These are phyloP conservation scores for Coryphaenoides rupestris DNA, from an alignment of 2,113 vertebrate genomes.

Conservation along the genomic window DNA sequence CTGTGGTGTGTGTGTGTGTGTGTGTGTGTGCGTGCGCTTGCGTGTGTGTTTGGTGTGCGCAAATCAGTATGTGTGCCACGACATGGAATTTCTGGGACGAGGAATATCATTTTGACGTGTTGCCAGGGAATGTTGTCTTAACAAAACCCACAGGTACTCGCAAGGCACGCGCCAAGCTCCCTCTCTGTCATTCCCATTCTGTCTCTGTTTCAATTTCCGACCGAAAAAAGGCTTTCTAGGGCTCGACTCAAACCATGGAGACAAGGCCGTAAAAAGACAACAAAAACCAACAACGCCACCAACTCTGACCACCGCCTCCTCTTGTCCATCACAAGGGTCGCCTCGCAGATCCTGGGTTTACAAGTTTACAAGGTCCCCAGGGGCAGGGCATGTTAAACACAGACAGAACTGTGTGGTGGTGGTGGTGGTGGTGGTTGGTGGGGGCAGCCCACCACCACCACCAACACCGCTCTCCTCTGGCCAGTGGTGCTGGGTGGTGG, in stretches of 20 bases:
- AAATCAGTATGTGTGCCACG: background rate
- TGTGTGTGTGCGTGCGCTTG: no score
- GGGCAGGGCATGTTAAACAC: slow-evolving; percentile 59
- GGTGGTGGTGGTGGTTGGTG: slow-evolving; percentile 22
- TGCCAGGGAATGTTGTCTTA: slow-evolving; percentile 1
- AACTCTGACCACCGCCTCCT: slow-evolving; percentile 50
- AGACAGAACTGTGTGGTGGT: slow-evolving; percentile 56
- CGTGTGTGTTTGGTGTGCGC: no score
- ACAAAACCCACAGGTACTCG: slow-evolving; percentile 28
- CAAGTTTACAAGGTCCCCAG: slow-evolving; percentile 58
- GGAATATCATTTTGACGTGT: slow-evolving; percentile 15
- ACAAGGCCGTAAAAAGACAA: slow-evolving; percentile 30
- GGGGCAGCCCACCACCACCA: slow-evolving; percentile 25
- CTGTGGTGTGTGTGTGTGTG: no score
- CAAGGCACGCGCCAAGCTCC: slow-evolving; percentile 31
- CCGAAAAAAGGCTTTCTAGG: slow-evolving; percentile 39
- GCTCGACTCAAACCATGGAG: slow-evolving; percentile 13
- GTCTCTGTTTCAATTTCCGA: slow-evolving; percentile 20
- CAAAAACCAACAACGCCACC: slow-evolving; percentile 18
- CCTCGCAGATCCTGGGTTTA: slow-evolving; percentile 48
- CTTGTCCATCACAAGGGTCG: slow-evolving; percentile 45
- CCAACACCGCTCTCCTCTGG: slow-evolving; percentile 23
- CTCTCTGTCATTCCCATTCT: slow-evolving; percentile 26
- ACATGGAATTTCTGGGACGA: background rate
- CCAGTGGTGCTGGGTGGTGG: slow-evolving; percentile 51